Evolutionary conservation across 2,113 vertebrate genomes (phyloP).

Genomic region (Carassius gibelio): DNA sequence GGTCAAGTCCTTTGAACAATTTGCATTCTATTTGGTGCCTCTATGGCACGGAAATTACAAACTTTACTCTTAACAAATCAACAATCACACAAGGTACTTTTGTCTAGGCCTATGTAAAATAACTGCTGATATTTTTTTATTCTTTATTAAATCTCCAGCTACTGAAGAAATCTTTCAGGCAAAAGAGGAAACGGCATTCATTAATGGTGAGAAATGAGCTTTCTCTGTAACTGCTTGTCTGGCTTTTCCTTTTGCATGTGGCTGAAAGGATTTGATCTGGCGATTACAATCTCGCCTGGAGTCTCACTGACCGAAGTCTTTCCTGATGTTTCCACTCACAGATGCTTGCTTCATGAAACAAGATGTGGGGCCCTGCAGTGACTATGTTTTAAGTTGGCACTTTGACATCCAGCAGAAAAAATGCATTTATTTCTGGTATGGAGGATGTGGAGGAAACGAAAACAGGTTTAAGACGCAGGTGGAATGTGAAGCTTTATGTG

Average conservation of each 20-base stretch:
- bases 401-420: conserved; percentile 67
- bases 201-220: conserved; percentile 7
- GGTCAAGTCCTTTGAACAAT: background rate
- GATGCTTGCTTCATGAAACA: conserved; percentile 70
- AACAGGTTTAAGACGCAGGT: conserved; percentile 79
- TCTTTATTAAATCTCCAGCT: conserved; percentile 9
- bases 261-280: background rate
- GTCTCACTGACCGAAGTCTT: background rate
- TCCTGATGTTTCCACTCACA: conserved; percentile 50
- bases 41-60: background rate
- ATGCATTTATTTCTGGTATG: conserved; percentile 82
- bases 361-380: conserved; percentile 72
- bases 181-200: background rate
- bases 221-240: background rate
- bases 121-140: background rate
- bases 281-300: background rate
- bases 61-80: background rate
- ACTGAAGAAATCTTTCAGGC: background rate
- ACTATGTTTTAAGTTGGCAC: conserved; percentile 80
- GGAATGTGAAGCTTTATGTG: conserved; percentile 74
- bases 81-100: background rate
- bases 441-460: conserved; percentile 81
- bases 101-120: background rate
- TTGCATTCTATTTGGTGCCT: background rate
- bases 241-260: background rate